phyloP scores from a whole-genome alignment of 2,888 invertebrate genomes.

The Icerya purchasi region DNA sequence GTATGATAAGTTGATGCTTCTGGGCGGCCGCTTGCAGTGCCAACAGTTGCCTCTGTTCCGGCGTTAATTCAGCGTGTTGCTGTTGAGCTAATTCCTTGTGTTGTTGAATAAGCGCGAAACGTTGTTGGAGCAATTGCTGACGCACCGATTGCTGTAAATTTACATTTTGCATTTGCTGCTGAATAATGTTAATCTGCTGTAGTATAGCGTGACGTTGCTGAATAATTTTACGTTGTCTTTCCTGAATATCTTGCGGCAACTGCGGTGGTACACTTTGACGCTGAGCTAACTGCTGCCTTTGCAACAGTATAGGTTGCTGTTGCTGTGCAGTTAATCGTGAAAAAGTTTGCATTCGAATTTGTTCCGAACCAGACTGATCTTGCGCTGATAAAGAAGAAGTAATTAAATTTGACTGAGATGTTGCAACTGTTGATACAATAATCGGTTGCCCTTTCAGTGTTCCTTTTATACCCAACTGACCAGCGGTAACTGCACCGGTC shows the following conservation, averaged over 20 bases:
- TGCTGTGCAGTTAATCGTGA: slow-evolving; percentile 14
- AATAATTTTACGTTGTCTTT: slow-evolving; percentile 12
- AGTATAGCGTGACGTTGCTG: slow-evolving; percentile 19
- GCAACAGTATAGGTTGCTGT: slow-evolving; percentile 22
- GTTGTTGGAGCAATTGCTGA: slow-evolving; percentile 25
- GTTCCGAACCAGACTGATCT: slow-evolving; percentile 6
- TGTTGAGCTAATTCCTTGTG: slow-evolving; percentile 11
- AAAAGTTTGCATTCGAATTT: slow-evolving; percentile 10
- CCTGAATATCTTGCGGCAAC: slow-evolving; percentile 15
- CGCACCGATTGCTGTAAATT: slow-evolving; percentile 22
- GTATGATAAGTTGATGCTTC: slow-evolving; percentile 12
- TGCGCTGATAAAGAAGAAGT: slow-evolving; percentile 6
- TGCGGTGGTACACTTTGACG: slow-evolving; percentile 17
- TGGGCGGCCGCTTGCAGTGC: slow-evolving; percentile 8
- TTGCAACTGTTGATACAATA: slow-evolving; percentile 13
- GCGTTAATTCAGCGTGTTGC: slow-evolving; percentile 12
- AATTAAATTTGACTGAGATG: slow-evolving; percentile 11
- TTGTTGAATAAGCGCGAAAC: slow-evolving; percentile 14
- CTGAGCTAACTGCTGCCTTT: slow-evolving; percentile 17
- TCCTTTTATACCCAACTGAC: slow-evolving; percentile 3
- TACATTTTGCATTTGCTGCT: slow-evolving; percentile 21
- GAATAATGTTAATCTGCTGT: slow-evolving; percentile 20
- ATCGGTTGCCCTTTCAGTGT: slow-evolving; percentile 14
- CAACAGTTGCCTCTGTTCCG: slow-evolving; percentile 14
- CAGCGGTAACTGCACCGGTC: neutral